phyloP scores from a whole-genome alignment of 2,113 vertebrate species.

The Pyxicephalus adspersus region DNA sequence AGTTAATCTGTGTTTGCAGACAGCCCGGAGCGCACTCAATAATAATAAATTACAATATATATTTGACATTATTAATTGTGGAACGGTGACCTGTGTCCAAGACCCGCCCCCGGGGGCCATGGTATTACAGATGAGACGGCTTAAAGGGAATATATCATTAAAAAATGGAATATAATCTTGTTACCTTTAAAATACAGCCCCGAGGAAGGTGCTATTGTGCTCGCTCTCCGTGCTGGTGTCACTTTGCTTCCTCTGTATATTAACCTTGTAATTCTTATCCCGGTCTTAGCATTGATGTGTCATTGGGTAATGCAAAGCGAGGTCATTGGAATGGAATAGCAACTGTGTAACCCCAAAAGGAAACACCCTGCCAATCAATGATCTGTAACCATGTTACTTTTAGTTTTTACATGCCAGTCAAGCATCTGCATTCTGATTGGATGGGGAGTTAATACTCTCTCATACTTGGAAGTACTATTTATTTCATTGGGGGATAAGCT shows the following conservation, averaged over 20 bases:
- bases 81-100: slow-evolving; percentile 32
- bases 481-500: too few species aligned
- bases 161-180: slow-evolving; percentile 33
- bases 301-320: too few species aligned
- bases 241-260: not conserved
- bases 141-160: slow-evolving; percentile 37
- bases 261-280: slow-evolving; percentile 11
- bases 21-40: slow-evolving; percentile 25
- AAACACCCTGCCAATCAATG: too few species aligned
- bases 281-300: not conserved
- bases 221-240: not conserved
- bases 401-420: too few species aligned
- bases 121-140: not conserved
- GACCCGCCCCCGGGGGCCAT: not conserved
- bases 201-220: not conserved
- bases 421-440: too few species aligned
- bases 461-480: too few species aligned
- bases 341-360: too few species aligned
- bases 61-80: slow-evolving; percentile 45
- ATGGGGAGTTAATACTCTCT: too few species aligned
- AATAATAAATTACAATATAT: slow-evolving; percentile 45
- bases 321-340: too few species aligned
- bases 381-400: too few species aligned
- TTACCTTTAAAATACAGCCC: slow-evolving; percentile 38
- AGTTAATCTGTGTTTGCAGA: slow-evolving; percentile 36